A percentile compares a stretch with the other conserved stretches of the same genome.
phyloP scores from a whole-genome alignment of 2,797 vertebrate genomes.

The Gobionotothen gibberifrons region DNA sequence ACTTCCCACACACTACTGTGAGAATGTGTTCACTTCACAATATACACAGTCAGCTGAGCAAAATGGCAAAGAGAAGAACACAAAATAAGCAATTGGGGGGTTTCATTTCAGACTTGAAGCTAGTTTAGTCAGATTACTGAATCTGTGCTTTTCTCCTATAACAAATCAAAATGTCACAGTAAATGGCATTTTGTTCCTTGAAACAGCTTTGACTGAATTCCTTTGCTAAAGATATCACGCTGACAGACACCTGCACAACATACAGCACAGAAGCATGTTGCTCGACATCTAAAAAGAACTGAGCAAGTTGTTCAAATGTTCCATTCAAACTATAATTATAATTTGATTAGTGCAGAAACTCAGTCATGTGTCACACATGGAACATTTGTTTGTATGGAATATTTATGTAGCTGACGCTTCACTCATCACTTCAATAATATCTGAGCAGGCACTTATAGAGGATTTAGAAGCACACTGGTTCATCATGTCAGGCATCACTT shows the following conservation, averaged over 20 bases:
- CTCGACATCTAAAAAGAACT: constrained; percentile 2
- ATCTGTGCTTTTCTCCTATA: background rate
- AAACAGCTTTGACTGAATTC: background rate
- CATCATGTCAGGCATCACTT: constrained; percentile 29
- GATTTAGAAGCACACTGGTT: background rate
- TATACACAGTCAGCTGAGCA: background rate
- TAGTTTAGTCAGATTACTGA: background rate
- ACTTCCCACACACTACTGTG: no score
- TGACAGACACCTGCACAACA: background rate
- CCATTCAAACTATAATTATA: constrained; percentile 13
- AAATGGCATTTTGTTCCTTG: background rate
- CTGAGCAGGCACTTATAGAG: constrained; percentile 12
- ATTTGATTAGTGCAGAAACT: constrained; percentile 4
- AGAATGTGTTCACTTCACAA: constrained; percentile 1
- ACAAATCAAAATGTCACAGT: background rate
- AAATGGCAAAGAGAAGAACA: background rate
- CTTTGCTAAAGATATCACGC: background rate
- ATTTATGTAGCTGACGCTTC: constrained; percentile 35
- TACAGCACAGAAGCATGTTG: background rate
- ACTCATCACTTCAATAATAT: constrained; percentile 35
- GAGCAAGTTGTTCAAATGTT: constrained; percentile 1
- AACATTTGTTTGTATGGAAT: constrained; percentile 49
- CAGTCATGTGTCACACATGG: constrained; percentile 12
- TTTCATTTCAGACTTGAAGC: background rate
- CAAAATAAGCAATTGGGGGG: background rate